Evolutionary conservation across 1,140 invertebrate species (phyloP).

Genomic region (Nasonia giraulti): DNA sequence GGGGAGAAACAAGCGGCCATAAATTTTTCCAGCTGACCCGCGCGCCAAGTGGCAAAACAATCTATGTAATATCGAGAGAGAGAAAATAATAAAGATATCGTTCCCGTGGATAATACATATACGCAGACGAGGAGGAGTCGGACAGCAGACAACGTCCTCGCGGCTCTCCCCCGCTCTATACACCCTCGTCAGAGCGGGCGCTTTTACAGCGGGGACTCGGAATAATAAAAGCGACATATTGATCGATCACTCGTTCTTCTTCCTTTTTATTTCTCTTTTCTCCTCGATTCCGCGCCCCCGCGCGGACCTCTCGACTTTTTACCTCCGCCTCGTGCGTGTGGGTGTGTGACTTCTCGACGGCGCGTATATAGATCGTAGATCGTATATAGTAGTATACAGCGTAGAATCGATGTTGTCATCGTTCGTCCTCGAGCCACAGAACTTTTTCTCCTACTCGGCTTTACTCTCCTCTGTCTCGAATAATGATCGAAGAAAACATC

Average conservation of each 20-base stretch:
- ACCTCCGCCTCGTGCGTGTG: slow-evolving; percentile 12
- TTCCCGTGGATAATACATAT: neutral
- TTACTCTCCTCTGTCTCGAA: no score
- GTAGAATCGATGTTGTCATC: slow-evolving; percentile 54
- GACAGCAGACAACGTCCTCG: neutral
- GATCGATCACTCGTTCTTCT: slow-evolving; percentile 30
- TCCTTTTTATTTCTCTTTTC: slow-evolving; percentile 11
- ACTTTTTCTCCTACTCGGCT: slow-evolving; percentile 5
- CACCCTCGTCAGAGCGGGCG: neutral
- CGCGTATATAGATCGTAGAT: slow-evolving; percentile 56
- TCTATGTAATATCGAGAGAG: neutral
- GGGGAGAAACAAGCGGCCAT: neutral
- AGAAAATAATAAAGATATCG: slow-evolving; percentile 35
- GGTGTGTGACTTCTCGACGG: slow-evolving; percentile 53
- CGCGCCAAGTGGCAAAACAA: neutral
- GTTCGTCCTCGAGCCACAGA: slow-evolving; percentile 28
- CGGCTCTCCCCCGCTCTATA: neutral
- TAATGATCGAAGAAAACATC: no score
- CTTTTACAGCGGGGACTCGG: slow-evolving; percentile 29
- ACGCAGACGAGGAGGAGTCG: neutral
- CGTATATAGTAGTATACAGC: slow-evolving; percentile 36
- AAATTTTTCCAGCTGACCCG: slow-evolving; percentile 24
- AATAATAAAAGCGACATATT: slow-evolving; percentile 26
- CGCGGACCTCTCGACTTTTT: slow-evolving; percentile 3
- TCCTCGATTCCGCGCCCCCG: neutral